Evolutionary conservation across 2,113 vertebrate genomes (phyloP).

Genomic region (Callipepla squamata): DNA sequence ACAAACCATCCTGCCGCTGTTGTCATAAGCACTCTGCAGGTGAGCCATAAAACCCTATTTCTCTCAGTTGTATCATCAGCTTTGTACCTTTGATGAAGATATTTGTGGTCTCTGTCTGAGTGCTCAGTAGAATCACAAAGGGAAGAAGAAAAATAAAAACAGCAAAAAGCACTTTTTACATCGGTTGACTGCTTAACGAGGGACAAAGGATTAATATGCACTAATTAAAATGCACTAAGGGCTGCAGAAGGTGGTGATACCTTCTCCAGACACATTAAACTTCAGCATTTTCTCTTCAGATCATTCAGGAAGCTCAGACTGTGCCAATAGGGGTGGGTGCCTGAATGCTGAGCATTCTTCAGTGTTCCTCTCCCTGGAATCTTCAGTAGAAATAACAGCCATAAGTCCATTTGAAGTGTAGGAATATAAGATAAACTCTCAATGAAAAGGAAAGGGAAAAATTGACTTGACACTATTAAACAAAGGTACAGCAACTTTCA

Average conservation of each 20-base stretch:
- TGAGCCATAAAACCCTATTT: not conserved
- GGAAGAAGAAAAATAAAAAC: too few species aligned
- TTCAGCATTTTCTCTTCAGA: not conserved
- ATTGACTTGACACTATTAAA: not conserved
- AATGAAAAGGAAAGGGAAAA: not conserved
- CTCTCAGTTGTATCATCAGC: not conserved
- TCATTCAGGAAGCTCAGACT: not conserved
- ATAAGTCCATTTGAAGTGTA: not conserved
- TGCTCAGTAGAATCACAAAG: too few species aligned
- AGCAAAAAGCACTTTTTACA: not conserved
- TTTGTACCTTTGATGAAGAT: not conserved
- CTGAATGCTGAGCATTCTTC: not conserved
- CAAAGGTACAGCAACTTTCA: not conserved
- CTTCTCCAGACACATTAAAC: rapidly evolving
- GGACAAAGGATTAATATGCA: not conserved
- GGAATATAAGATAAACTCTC: not conserved
- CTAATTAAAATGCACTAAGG: not conserved
- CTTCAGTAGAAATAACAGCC: not conserved
- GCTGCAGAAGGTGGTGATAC: not conserved
- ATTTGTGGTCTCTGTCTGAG: not conserved
- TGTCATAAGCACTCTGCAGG: not conserved
- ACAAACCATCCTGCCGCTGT: not conserved
- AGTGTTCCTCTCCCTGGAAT: not conserved
- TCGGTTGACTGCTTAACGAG: not conserved
- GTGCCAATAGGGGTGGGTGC: not conserved